Conservation (phyloP, 2,888 invertebrate species). For the Melinaea marsaeus region DNA sequence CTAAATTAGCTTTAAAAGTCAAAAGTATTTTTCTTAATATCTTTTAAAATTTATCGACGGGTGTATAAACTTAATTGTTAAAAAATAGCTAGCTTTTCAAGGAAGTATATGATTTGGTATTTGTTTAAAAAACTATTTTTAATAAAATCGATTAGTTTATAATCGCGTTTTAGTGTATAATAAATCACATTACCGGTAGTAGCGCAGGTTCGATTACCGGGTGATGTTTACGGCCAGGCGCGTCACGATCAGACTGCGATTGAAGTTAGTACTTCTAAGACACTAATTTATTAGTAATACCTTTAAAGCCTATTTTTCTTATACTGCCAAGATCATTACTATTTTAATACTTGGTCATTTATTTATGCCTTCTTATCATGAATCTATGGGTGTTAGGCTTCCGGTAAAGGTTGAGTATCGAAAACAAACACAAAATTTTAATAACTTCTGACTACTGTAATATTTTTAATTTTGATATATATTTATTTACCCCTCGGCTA, state of each 20-base stretch:
- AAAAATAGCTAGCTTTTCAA: too few relatives aligned
- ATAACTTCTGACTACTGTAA: too few relatives aligned
- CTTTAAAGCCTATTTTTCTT: conserved; percentile 7
- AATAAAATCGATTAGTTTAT: conserved; percentile 25
- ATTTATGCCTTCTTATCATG: too few relatives aligned
- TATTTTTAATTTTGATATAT: too few relatives aligned
- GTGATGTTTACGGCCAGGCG: conserved; percentile 49
- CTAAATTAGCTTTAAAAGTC: not conserved
- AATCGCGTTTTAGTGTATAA: conserved; percentile 19
- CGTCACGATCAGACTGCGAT: conserved; percentile 48
- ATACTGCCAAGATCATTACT: too few relatives aligned
- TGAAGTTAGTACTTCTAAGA: conserved; percentile 30
- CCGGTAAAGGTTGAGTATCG: too few relatives aligned
- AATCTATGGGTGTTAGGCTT: too few relatives aligned
- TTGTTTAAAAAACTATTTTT: conserved; percentile 12
- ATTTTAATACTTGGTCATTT: too few relatives aligned
- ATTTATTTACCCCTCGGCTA: too few relatives aligned
- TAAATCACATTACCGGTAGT: conserved; percentile 33
- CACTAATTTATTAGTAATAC: conserved; percentile 20
- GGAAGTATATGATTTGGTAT: conserved; percentile 4
- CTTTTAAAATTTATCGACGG: too few relatives aligned
- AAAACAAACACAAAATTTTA: too few relatives aligned
- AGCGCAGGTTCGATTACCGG: conserved; percentile 49
- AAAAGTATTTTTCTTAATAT: not conserved
- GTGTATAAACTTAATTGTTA: not conserved